Conservation (phyloP, 1,140 invertebrate genomes). For the Penaeus vannamei region DNA sequence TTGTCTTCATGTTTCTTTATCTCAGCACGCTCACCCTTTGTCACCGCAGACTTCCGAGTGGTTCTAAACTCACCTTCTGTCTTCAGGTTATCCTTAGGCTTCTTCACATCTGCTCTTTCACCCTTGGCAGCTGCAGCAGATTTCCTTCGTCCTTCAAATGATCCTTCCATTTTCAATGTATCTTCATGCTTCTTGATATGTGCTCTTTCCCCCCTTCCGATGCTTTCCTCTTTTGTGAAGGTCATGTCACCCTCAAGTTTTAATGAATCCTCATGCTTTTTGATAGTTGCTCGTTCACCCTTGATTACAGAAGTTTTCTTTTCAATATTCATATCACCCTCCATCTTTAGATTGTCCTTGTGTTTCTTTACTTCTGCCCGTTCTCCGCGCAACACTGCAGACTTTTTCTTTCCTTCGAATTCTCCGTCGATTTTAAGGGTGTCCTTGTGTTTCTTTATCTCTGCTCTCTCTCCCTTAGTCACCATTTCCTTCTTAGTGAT, state of each 20-base stretch:
- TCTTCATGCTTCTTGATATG: conserved; percentile 74
- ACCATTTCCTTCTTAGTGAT: conserved; percentile 53
- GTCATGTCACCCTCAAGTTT: conserved; percentile 72
- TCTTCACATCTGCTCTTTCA: conserved; percentile 72
- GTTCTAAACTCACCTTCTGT: conserved; percentile 71
- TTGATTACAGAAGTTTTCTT: conserved; percentile 26
- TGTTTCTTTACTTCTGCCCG: conserved; percentile 72
- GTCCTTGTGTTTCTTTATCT: conserved; percentile 73
- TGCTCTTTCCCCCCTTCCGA: conserved; percentile 71
- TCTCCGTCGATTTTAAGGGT: conserved; percentile 74
- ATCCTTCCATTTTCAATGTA: conserved; percentile 73
- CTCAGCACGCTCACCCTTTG: conserved; percentile 66
- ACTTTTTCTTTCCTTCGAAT: conserved; percentile 70
- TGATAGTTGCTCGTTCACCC: conserved; percentile 72
- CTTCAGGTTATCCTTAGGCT: conserved; percentile 68
- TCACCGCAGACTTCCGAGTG: background rate
- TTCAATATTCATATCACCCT: conserved; percentile 72
- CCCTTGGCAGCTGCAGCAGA: conserved; percentile 46
- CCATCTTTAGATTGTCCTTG: conserved; percentile 75
- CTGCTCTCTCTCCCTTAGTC: conserved; percentile 71
- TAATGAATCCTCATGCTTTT: conserved; percentile 75
- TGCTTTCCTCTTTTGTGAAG: conserved; percentile 70
- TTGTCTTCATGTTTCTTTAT: conserved; percentile 74
- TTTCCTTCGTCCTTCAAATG: conserved; percentile 70
- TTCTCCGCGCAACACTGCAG: conserved; percentile 69